phyloP scores from a whole-genome alignment of 2,113 vertebrate species.

The Astatotilapia flaviijosephi region DNA sequence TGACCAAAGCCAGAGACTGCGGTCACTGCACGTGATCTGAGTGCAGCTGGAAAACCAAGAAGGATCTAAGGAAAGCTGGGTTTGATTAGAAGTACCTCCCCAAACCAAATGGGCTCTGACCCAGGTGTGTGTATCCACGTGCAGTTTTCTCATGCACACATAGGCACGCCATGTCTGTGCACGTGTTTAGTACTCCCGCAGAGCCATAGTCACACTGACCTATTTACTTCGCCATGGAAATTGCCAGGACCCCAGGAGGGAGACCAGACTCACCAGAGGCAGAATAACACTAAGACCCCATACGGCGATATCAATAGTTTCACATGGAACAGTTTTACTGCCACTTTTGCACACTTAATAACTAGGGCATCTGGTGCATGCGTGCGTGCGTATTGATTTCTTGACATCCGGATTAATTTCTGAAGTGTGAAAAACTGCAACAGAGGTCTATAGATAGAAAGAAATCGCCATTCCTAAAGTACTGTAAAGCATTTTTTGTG shows the following conservation, averaged over 20 bases:
- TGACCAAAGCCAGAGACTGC: constrained; percentile 54
- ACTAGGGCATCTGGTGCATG: constrained; percentile 2
- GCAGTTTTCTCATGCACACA: background rate
- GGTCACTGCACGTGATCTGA: constrained; percentile 49
- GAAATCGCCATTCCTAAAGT: constrained; percentile 6
- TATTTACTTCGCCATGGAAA: constrained; percentile 45
- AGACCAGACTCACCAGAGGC: constrained; percentile 20
- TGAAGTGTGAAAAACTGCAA: constrained; percentile 5
- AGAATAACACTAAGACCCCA: constrained; percentile 7
- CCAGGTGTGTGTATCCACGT: constrained; percentile 43
- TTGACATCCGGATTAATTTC: constrained; percentile 31
- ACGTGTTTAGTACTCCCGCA: constrained; percentile 19
- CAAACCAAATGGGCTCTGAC: constrained; percentile 53
- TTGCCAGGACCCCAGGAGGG: constrained; percentile 13
- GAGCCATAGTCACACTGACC: constrained; percentile 51
- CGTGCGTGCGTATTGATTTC: constrained; percentile 4
- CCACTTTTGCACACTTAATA: constrained; percentile 14
- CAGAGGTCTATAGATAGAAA: background rate
- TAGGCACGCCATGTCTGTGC: background rate
- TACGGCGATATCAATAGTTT: constrained; percentile 34
- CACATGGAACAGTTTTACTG: constrained; percentile 25
- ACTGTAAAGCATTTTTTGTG: background rate
- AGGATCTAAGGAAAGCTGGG: constrained; percentile 51
- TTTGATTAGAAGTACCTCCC: constrained; percentile 59
- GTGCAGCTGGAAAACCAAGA: constrained; percentile 29